A percentile compares a stretch with the other conserved stretches of the same genome.
These are phyloP conservation scores for Piscicola geometra DNA, from an alignment of 2,888 invertebrate genomes.

Conservation along the genomic window DNA sequence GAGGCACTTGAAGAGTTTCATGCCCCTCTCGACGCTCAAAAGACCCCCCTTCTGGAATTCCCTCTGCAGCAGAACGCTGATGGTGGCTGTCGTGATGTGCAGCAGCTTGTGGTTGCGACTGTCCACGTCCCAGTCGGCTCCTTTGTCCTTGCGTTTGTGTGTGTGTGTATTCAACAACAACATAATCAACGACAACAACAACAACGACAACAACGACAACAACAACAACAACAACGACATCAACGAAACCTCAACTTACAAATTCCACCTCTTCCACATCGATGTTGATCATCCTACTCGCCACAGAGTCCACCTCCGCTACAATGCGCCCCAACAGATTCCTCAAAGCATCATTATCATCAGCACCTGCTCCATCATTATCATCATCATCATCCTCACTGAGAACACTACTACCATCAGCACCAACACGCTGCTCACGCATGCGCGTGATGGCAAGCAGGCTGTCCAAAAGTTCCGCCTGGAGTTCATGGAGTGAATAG, in stretches of 20 bases:
- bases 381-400: background rate
- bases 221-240: no score
- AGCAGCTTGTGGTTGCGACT: background rate
- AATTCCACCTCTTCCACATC: background rate
- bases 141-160: background rate
- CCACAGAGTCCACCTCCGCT: background rate
- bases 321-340: background rate
- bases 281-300: background rate
- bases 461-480: background rate
- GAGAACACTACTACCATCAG: no score
- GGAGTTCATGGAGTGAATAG: background rate
- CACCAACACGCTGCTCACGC: no score
- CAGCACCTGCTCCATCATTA: background rate
- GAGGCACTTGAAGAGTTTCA: background rate
- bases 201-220: no score
- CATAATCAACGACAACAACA: background rate
- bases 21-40: conserved; percentile 8
- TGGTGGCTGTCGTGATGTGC: background rate
- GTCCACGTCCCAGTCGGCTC: background rate
- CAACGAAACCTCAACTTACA: background rate
- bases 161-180: background rate
- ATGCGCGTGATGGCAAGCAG: background rate
- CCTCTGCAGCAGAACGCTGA: background rate
- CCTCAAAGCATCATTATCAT: background rate
- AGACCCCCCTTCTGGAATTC: background rate